Conservation (phyloP, 2,888 invertebrate species). For the Epistrophe eligans region DNA sequence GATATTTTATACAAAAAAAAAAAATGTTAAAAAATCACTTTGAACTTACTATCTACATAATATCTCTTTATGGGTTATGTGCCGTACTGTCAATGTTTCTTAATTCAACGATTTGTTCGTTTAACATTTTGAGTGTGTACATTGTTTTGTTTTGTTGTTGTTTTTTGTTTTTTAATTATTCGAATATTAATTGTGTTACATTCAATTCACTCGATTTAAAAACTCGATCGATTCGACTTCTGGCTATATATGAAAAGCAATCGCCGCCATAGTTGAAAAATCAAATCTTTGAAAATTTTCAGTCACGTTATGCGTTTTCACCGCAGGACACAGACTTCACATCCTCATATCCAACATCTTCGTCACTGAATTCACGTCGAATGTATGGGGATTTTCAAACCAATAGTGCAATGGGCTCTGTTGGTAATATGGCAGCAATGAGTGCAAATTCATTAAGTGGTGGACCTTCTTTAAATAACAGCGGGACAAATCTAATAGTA, state of each 20-base stretch:
- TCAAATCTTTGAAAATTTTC: constrained; percentile 81
- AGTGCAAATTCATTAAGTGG: constrained; percentile 80
- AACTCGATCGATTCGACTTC: constrained; percentile 63
- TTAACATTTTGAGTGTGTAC: constrained; percentile 65
- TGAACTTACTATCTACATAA: constrained; percentile 30
- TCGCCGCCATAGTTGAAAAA: constrained; percentile 81
- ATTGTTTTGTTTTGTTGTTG: constrained; percentile 20
- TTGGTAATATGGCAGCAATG: constrained; percentile 80
- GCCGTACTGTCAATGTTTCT: constrained; percentile 65
- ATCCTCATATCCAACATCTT: constrained; percentile 83
- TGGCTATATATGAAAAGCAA: constrained; percentile 79
- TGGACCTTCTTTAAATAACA: constrained; percentile 77
- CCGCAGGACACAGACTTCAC: constrained; percentile 84
- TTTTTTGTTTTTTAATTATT: constrained; percentile 12
- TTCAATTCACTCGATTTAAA: constrained; percentile 45
- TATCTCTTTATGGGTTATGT: constrained; percentile 44
- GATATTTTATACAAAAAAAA: background rate
- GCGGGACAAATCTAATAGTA: constrained; percentile 94
- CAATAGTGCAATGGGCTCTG: constrained; percentile 80
- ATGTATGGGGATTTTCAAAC: constrained; percentile 83
- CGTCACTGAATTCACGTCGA: constrained; percentile 81
- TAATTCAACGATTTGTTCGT: constrained; percentile 60
- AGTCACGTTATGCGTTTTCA: constrained; percentile 85
- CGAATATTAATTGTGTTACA: constrained; percentile 54
- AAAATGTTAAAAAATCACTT: constrained; percentile 26